Percentiles rank a stretch among this genome's conserved stretches.
These are phyloP conservation scores for Megalurothrips usitatus DNA, from an alignment of 2,888 invertebrate species.

Conservation along the genomic window DNA sequence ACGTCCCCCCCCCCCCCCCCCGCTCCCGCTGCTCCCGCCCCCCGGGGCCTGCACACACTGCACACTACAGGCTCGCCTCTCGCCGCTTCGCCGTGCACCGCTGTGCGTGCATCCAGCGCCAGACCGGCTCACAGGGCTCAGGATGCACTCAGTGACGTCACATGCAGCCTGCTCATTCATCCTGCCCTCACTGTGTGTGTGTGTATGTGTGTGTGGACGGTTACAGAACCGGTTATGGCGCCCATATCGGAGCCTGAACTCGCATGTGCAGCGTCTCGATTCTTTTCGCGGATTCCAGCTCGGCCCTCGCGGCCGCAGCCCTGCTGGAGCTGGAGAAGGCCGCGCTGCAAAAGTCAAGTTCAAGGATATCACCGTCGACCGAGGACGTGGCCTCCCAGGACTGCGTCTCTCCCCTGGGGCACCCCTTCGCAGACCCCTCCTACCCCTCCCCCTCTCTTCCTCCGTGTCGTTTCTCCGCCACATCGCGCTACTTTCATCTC, in stretches of 20 bases:
- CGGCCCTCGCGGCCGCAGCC: too few species aligned
- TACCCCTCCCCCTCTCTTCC: too few species aligned
- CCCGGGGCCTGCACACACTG: neutral
- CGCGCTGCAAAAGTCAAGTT: constrained; percentile 35
- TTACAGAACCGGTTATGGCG: neutral
- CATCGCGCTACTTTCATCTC: too few species aligned
- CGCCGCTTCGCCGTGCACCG: neutral
- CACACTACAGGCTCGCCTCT: neutral
- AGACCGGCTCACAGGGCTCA: too few species aligned
- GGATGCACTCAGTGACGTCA: neutral
- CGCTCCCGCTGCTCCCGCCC: neutral
- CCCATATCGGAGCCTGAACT: neutral
- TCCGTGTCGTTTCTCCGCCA: too few species aligned
- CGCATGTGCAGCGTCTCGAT: neutral
- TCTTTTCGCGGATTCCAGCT: too few species aligned
- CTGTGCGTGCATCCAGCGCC: neutral
- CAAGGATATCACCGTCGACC: neutral
- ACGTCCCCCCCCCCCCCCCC: neutral
- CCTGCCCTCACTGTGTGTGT: neutral
- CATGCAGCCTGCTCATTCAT: constrained; percentile 3
- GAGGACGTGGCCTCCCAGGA: too few species aligned
- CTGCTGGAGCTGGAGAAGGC: constrained; percentile 36
- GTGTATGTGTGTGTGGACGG: neutral
- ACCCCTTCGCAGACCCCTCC: too few species aligned
- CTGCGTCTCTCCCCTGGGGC: too few species aligned